Percentiles rank a stretch among this genome's conserved stretches.
Conservation (phyloP, 2,113 vertebrate species). For the Gambusia holbrooki region DNA sequence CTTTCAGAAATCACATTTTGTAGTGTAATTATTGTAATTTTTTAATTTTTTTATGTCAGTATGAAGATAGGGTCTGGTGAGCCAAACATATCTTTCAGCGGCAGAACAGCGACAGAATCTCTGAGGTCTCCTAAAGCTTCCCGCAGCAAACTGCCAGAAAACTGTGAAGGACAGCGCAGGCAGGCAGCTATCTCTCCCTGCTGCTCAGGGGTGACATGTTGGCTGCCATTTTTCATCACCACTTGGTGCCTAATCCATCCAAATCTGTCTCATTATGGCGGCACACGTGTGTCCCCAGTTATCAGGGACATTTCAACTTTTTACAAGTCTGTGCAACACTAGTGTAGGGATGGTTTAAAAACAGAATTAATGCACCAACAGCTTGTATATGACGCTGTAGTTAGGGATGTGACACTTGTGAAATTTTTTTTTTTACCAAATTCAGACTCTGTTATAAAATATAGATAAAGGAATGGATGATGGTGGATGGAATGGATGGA, state of each 20-base stretch:
- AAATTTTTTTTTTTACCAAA: no score
- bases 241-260: conserved; percentile 73
- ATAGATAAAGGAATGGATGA: not conserved
- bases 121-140: conserved; percentile 38
- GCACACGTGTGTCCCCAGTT: conserved; percentile 58
- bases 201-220: conserved; percentile 62
- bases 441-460: not conserved
- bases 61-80: conserved; percentile 16
- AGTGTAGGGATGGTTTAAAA: conserved; percentile 3
- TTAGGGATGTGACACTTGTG: not conserved
- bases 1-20: not conserved
- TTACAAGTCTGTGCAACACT: conserved; percentile 33
- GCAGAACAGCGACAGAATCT: conserved; percentile 37
- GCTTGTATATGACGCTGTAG: not conserved
- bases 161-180: conserved; percentile 47
- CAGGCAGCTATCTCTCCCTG: conserved; percentile 55
- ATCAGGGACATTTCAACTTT: conserved; percentile 29
- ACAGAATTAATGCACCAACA: not conserved
- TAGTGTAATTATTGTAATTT: not conserved
- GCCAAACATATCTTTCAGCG: conserved; percentile 10
- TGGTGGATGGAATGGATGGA: no score
- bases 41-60: conserved; percentile 1
- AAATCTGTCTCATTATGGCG: conserved; percentile 73
- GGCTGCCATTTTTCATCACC: conserved; percentile 67
- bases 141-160: conserved; percentile 49